phyloP scores from a whole-genome alignment of 2,797 vertebrate genomes.

The Otolemur crassicaudatus region DNA sequence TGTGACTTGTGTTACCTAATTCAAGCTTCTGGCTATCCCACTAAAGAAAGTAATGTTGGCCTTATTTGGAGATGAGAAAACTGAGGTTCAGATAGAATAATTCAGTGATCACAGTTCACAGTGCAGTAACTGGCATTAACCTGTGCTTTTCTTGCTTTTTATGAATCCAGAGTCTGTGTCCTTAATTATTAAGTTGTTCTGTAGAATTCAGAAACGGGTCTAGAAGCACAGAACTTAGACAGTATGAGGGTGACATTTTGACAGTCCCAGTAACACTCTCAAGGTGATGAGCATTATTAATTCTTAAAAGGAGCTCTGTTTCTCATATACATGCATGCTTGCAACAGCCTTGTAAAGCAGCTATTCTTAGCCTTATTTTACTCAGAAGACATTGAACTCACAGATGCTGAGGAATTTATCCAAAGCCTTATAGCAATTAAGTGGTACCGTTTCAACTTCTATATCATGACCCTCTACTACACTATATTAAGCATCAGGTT shows the following conservation, averaged over 20 bases:
- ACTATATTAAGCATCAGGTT: not conserved
- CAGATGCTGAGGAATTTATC: not conserved
- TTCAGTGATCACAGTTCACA: not conserved
- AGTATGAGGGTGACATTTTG: not conserved
- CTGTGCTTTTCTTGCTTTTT: not conserved
- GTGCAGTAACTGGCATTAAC: not conserved
- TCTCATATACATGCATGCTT: not conserved
- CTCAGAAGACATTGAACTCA: not conserved
- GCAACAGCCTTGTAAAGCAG: not conserved
- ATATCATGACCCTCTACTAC: not conserved
- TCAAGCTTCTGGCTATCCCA: not conserved
- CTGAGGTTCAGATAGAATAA: not conserved
- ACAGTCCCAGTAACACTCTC: not conserved
- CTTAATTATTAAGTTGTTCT: not conserved
- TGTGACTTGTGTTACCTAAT: not conserved
- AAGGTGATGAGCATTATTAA: not conserved
- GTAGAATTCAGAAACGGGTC: not conserved
- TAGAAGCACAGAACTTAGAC: conserved; percentile 6
- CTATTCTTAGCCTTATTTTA: not conserved
- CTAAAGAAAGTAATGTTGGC: not conserved
- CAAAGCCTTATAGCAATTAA: not conserved
- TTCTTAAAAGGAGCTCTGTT: not conserved
- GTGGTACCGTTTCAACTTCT: not conserved
- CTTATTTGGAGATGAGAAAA: not conserved
- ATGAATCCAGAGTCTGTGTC: not conserved